Percentiles rank a stretch among this genome's conserved stretches.
Conservation (phyloP, 2,888 invertebrate species). For the Timema podura region DNA sequence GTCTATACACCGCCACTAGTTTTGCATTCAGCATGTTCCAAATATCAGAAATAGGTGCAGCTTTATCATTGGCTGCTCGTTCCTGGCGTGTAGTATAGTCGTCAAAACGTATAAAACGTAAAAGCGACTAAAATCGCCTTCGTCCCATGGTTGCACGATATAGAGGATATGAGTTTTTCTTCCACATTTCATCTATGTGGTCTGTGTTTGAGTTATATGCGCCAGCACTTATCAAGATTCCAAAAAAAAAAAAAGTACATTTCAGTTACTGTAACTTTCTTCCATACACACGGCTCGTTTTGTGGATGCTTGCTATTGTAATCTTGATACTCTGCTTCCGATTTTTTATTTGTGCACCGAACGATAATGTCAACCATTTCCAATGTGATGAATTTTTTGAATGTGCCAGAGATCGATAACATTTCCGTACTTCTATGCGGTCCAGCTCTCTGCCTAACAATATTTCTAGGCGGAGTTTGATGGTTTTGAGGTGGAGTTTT, state of each 20-base stretch:
- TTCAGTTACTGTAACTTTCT: too few species aligned
- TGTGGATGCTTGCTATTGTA: slow-evolving; percentile 5
- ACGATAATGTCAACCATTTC: slow-evolving; percentile 5
- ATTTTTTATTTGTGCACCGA: too few species aligned
- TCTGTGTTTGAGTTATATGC: too few species aligned
- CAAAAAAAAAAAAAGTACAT: too few species aligned
- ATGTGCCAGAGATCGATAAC: background rate
- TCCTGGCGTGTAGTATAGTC: background rate
- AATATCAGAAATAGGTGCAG: too few species aligned
- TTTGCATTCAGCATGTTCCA: slow-evolving; percentile 5
- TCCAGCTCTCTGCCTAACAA: slow-evolving; percentile 13
- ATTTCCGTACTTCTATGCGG: too few species aligned
- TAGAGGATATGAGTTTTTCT: background rate
- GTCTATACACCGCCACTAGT: background rate
- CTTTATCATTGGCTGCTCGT: slow-evolving; percentile 3
- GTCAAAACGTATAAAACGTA: background rate
- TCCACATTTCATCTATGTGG: too few species aligned
- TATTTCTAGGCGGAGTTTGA: slow-evolving; percentile 15
- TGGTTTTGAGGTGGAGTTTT: slow-evolving; percentile 1
- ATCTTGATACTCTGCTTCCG: too few species aligned
- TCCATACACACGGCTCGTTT: slow-evolving; percentile 3
- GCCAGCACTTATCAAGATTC: too few species aligned
- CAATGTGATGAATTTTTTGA: too few species aligned
- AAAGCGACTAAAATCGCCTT: background rate
- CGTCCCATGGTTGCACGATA: slow-evolving; percentile 1